phyloP scores from a whole-genome alignment of 2,113 vertebrate genomes.

The Bolborhynchus lineola region DNA sequence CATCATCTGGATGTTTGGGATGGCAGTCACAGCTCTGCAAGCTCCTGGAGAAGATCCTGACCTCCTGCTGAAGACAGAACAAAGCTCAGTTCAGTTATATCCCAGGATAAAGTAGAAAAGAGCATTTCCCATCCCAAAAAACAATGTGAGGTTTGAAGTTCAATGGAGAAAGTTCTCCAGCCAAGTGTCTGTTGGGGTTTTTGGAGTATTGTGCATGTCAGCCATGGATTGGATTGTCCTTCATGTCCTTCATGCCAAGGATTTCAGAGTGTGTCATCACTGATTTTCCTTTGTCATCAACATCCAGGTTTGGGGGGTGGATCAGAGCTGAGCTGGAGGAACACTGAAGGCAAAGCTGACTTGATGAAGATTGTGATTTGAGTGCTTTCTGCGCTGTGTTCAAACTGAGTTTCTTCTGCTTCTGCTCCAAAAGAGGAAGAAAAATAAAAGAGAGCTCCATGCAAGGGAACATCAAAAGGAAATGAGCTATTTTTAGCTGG shows the following conservation, averaged over 20 bases:
- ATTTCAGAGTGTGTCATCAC: not conserved
- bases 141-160: accelerated
- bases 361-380: not conserved
- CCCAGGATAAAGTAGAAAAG: not conserved
- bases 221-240: not conserved
- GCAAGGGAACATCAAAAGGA: constrained; percentile 22
- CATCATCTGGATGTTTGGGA: not conserved
- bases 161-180: not conserved
- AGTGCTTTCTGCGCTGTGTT: not conserved
- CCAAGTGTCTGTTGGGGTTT: not conserved
- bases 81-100: not conserved
- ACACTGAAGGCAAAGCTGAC: not conserved
- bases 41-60: not conserved
- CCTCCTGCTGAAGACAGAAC: not conserved
- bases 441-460: not conserved
- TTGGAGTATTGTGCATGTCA: not conserved
- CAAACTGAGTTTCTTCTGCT: constrained; percentile 20
- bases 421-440: not conserved
- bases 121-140: not conserved
- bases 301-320: not conserved
- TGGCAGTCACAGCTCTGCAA: not conserved
- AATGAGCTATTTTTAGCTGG: not conserved
- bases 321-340: not conserved
- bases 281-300: not conserved
- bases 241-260: not conserved